Evolutionary conservation across 2,888 invertebrate species (phyloP).

Genomic region (Blastobasis adustella): DNA sequence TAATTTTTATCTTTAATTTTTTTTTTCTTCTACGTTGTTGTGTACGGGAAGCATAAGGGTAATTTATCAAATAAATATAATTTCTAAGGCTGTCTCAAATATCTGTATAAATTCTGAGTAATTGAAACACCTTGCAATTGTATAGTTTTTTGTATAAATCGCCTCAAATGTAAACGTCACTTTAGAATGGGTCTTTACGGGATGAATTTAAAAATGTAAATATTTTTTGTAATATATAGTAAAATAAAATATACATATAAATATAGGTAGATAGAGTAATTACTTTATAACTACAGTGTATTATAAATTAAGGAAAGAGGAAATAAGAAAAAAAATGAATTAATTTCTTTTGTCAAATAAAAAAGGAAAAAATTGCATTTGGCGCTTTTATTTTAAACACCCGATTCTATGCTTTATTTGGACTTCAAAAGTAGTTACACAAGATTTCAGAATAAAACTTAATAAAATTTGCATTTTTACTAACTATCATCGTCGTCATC

Average conservation of each 20-base stretch:
- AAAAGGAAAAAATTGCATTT: conserved; percentile 53
- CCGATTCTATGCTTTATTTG: too few relatives aligned
- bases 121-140: conserved; percentile 6
- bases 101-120: conserved; percentile 26
- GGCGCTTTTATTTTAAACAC: conserved; percentile 37
- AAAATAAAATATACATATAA: conserved; percentile 63
- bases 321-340: conserved; percentile 66
- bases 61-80: conserved; percentile 16
- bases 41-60: conserved; percentile 18
- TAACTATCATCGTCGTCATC: too few relatives aligned
- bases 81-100: conserved; percentile 3
- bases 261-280: conserved; percentile 69
- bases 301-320: conserved; percentile 58
- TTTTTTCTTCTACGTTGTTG: conserved; percentile 25
- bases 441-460: too few relatives aligned
- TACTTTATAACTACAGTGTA: conserved; percentile 70
- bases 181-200: conserved; percentile 63
- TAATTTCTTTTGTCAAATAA: conserved; percentile 74
- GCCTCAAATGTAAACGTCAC: conserved; percentile 21
- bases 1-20: conserved; percentile 23
- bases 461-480: too few relatives aligned
- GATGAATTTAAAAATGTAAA: conserved; percentile 55
- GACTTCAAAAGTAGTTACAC: too few relatives aligned
- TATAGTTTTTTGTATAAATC: conserved; percentile 21
- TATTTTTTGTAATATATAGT: conserved; percentile 71